Base-by-base conservation (phyloP, 1,140 invertebrate genomes). In the Halictus rubicundus region DNA sequence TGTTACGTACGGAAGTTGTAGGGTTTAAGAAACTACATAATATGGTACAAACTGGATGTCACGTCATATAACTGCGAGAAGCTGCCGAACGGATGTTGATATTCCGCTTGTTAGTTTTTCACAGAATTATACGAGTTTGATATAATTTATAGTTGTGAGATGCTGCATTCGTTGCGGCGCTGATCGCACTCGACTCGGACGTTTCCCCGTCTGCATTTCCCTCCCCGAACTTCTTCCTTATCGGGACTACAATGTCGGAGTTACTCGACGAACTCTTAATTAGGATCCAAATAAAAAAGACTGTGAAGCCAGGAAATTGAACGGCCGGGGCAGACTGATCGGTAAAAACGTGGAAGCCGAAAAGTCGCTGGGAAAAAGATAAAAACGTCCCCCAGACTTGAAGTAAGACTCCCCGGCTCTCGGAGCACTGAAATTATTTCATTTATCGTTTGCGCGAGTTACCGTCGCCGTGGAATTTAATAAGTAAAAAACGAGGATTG, bases 231-330 rank as follows among this genome's bases (percentile, higher is more conserved):
- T 71, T 37, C 10, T 0, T 57, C 65, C 71, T 68, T 59, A 79
- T 25, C 39, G 49, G 27, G 27, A 54, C 49, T 70, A 52, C 69
- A 74, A 82, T 66, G 52, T 82, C 69, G 37, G 46, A 52, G 59
- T 57, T 77, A 64, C 27, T 39, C 27, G 37, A 49, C 68, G 52
- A 80, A 68, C 68, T 80, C 72, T 85, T 85, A 85, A 85, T 84
- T 85, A 84, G 75, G 39, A 19, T 16, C 39, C 23, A 70, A 85
- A 76, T 54, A 74, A 82, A 80, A 76, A 83, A 57, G 71, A 64
- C 27, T n/a, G 63, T 14, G 52, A 64, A 42, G 54, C 42, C 60
- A 63, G 37, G 68, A 54, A 57, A 73, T 42, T 64, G 68, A 52
- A 60, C 63, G 68, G 64, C 21, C 49, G 21, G 23, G 27, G 46